Evolutionary conservation across 2,797 vertebrate genomes (phyloP), one percentile per base, ranked within the genome.

Genomic region (Jordanella pulchra): DNA sequence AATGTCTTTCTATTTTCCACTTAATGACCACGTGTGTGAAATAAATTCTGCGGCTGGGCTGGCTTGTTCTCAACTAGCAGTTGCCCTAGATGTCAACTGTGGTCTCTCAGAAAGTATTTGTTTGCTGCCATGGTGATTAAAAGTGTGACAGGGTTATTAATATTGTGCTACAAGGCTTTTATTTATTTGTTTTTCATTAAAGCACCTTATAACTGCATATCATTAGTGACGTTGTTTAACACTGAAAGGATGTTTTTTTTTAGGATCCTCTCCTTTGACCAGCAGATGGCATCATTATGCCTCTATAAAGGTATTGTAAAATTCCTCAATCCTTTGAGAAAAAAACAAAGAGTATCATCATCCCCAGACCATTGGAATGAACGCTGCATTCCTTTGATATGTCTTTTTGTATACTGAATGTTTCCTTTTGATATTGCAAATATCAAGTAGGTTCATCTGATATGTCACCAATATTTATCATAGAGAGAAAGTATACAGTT

Each of bases 301-400:
- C 79, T 82, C 69, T 27, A 2, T 71, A 53, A 17, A 15, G 15
- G 15, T 70, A 14, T 13, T 53, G 30, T 32, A n/a, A 69, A 69
- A 68, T 32, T 77, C 70, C 67, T 28, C 35, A 23, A 39, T 87
- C 85, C 80, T 80, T 79, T 73, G 80, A 86, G 89, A 90, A 77
- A 78, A 85, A 39, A 79, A 91, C 89, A 92, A 90, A 93, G 86
- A 84, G 79, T 82, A n/a, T 87, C 85, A 80, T 85, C 76, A 80
- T 66, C 76, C 77, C 71, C 75, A 67, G 67, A 82, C 77, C 66
- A 85, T 82, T 86, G 83, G 81, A 84, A 69, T 80, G 81, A 70
- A 81, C 87, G 84, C 84, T 80, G 73, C 66, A 64, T 86, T 80
- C 84, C 55, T 66, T 79, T 61, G 58, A 1, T 53, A 39, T 78